Base-by-base conservation (phyloP, 2,797 vertebrate species). In the Microctenopoma stevenorrisi region DNA sequence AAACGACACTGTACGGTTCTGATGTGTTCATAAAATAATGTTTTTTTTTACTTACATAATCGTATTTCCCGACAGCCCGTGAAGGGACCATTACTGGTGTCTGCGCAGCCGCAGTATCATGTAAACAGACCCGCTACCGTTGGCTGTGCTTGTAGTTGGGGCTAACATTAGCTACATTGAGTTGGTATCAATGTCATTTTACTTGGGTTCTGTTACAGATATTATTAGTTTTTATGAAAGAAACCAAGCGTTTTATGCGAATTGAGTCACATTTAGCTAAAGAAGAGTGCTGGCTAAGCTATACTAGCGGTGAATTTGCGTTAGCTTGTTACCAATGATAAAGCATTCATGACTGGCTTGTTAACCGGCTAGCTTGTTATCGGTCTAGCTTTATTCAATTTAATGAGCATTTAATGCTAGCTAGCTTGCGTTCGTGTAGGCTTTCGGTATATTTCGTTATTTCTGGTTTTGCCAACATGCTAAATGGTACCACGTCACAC, bases 101-200 rank as follows among this genome's bases (percentile, higher is more conserved):
- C 3, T 28, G 88, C 91, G 92, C 93, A 93, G 68, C 5, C 93
- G 92, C 89, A 82, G 44, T 89, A 1, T 0, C 82, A 90, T 94
- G 93, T 94, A 94, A 94, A 94, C 93, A 91, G 59, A 91, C 60
- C 76, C 12, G 64, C 56, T 33, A 79, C 76, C 68, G 59, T 56
- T 43, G 61, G 58, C 58, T 74, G 57, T 80, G 46, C 56, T 30
- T 61, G 12, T 64, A 55, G 57, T 33, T 11, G 8, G 13, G 35
- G 8, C 43, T 48, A 48, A 48, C 40, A 18, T 13, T 68, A 42
- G 57, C 51, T 56, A 18, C 13, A 11, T 55, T 47, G n/a, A 73
- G 56, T 38, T 35, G 51, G 46, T 52, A 22, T 1, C 7, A 5
- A 1, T 59, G 1, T 18, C 1, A 15, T 18, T 25, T 55, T 2